Evolutionary conservation across 2,113 vertebrate genomes (phyloP), one percentile per base, ranked within the genome.

Genomic region (Leucoraja erinaceus): DNA sequence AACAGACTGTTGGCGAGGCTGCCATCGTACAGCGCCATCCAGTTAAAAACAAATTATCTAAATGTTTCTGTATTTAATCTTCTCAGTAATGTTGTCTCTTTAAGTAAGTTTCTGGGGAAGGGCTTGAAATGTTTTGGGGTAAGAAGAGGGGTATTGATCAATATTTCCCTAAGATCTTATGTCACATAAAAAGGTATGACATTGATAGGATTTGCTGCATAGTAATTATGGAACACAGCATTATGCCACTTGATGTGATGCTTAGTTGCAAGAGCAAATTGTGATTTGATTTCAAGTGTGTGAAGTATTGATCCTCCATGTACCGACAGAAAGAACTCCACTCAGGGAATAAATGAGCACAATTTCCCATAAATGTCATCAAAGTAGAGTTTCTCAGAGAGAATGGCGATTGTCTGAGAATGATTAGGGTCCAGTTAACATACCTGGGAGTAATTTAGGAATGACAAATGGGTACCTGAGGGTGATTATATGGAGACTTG

Each of bases 401-500:
- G 9, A 47, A 72, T 72, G 20, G 4, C 47, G 68, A 54, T 22
- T 91, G 22, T 54, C 66, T 70, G 66, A 5, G 90, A 91, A 54
- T 74, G 90, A 72, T 91, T 91, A 72, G 47, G 66, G 81, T 63
- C 14, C 31, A 63, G 59, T 61, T 61, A 88, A 88, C 59, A 63
- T 88, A 88, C 28, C 59, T 88, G 59, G 66, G 68, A 91, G 38
- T 38, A 72, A 90, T 86, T 59, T 61, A 86, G 56, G 54, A 25
- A 90, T 33, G 33, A 90, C 61, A 90, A 90, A 74, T 72, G 61
- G 84, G 14, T n/a, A 66, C 84, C 84, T 88, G 90, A 38, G 31
- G 22, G 90, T 74, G 68, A 91, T 91, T 91, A 91, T 38, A 54
- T 25, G 22, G 68, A 91, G 33, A 91, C 12, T 38, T 18, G 20